Conservation (phyloP, 2,888 invertebrate species). For the Acanthosepion lycidas region DNA sequence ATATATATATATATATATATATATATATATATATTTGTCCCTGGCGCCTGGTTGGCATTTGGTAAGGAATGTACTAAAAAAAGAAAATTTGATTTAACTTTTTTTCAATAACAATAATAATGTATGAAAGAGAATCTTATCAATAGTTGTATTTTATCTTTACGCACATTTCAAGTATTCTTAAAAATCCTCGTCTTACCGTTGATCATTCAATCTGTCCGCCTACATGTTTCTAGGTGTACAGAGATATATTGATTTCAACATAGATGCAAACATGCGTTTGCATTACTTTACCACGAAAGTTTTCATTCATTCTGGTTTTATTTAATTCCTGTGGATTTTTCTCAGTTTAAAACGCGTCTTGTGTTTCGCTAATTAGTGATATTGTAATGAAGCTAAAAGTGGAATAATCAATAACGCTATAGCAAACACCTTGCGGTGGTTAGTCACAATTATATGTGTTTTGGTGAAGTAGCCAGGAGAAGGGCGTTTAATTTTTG, state of each 20-base stretch:
- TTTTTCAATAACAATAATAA: background rate
- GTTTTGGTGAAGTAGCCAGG: background rate
- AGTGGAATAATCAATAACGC: background rate
- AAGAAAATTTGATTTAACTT: too few species aligned
- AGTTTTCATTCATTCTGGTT: background rate
- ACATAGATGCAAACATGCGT: background rate
- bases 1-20: too few species aligned
- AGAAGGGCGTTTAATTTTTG: background rate
- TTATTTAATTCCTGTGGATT: background rate
- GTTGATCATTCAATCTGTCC: too few species aligned
- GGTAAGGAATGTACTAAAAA: too few species aligned
- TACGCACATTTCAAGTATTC: background rate
- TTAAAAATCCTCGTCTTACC: too few species aligned
- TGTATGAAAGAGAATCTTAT: background rate
- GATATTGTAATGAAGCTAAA: slow-evolving; percentile 21
- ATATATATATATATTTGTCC: too few species aligned
- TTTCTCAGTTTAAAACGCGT: background rate
- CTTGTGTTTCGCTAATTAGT: background rate
- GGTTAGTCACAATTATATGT: background rate
- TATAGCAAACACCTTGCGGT: background rate
- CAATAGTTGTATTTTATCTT: background rate
- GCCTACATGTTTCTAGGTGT: background rate
- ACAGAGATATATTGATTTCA: background rate
- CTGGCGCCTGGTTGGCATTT: too few species aligned
- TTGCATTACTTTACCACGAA: background rate